These are phyloP conservation scores for Alca torda DNA, from an alignment of 2,797 vertebrate species.

Conservation along the genomic window DNA sequence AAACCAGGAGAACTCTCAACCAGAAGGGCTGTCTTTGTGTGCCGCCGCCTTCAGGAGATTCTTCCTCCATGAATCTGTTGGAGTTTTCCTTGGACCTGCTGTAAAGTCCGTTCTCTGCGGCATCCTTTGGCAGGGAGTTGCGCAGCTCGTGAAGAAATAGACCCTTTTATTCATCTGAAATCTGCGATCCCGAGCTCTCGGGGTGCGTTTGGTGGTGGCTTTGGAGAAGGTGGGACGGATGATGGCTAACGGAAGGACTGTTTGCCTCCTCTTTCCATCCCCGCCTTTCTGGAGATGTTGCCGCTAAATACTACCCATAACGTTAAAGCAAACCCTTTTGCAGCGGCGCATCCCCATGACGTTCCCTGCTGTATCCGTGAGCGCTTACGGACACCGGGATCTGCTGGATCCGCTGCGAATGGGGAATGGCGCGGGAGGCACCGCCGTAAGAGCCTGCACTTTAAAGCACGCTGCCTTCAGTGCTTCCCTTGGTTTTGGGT, in stretches of 20 bases:
- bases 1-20: neutral
- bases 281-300: neutral
- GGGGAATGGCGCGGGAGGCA: neutral
- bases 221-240: neutral
- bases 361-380: neutral
- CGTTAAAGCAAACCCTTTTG: neutral
- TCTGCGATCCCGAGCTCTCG: neutral
- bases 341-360: neutral
- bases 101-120: no score
- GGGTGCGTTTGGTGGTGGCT: neutral
- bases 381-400: neutral
- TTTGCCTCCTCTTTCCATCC: neutral
- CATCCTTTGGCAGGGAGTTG: neutral
- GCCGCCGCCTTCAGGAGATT: neutral
- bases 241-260: neutral
- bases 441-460: neutral
- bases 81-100: neutral
- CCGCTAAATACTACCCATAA: neutral
- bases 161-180: neutral
- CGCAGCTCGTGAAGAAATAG: neutral
- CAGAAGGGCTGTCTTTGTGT: neutral
- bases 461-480: neutral
- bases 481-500: neutral
- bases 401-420: no score
- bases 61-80: neutral